Evolutionary conservation across 2,888 invertebrate genomes (phyloP).

Genomic region (Pristionchus arcanus): DNA sequence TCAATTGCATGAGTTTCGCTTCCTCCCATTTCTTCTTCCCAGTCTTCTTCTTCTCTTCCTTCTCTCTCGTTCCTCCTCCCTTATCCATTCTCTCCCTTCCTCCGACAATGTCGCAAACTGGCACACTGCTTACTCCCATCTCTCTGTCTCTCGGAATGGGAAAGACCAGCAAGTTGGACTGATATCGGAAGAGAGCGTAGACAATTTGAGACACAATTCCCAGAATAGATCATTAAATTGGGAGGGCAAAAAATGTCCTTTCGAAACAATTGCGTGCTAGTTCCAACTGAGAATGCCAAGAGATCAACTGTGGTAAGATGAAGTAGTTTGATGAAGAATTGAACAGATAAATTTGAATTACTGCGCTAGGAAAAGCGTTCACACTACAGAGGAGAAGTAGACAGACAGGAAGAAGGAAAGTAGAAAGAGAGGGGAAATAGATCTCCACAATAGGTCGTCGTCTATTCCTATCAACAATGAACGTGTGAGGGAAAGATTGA

Average conservation of each 20-base stretch:
- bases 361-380: not conserved
- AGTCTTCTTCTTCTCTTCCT: slow-evolving; percentile 8
- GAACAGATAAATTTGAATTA: no score
- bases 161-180: slow-evolving; percentile 12
- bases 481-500: not conserved
- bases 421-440: not conserved
- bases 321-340: not conserved
- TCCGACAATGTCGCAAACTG: slow-evolving; percentile 46
- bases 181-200: slow-evolving; percentile 27
- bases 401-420: not conserved
- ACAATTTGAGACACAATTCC: not conserved
- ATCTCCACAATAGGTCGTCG: slow-evolving; percentile 39
- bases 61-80: slow-evolving; percentile 13
- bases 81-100: not conserved
- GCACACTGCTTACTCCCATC: slow-evolving; percentile 39
- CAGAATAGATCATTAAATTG: slow-evolving; percentile 27
- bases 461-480: not conserved
- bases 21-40: not conserved
- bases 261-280: not conserved
- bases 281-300: not conserved
- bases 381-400: not conserved
- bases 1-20: slow-evolving; percentile 48
- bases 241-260: not conserved
- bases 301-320: not conserved
- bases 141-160: slow-evolving; percentile 13